These are phyloP conservation scores for Ophthalmolycus amberensis DNA, from an alignment of 2,113 vertebrate genomes.

Conservation along the genomic window DNA sequence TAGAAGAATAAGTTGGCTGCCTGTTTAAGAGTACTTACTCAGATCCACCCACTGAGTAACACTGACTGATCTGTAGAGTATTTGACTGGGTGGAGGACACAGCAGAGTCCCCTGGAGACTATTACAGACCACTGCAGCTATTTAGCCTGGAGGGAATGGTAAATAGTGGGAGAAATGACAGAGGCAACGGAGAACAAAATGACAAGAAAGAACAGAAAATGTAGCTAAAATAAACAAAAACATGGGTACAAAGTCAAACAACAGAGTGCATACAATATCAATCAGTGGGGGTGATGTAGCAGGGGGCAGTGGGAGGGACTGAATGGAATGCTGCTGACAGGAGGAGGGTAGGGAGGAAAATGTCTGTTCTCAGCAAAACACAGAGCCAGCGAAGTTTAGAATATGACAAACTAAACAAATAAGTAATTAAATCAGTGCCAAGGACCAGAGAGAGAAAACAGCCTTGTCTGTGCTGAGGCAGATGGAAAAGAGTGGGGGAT, in stretches of 20 bases:
- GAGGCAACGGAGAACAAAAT: constrained; percentile 18
- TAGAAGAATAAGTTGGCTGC: background rate
- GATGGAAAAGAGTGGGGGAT: constrained; percentile 57
- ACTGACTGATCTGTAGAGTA: constrained; percentile 55
- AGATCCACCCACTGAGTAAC: constrained; percentile 57
- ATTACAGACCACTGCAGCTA: constrained; percentile 67
- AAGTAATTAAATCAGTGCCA: constrained; percentile 76
- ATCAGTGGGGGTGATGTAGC: constrained; percentile 29
- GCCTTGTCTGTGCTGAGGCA: constrained; percentile 53
- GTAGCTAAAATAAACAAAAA: constrained; percentile 21
- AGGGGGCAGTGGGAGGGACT: constrained; percentile 40
- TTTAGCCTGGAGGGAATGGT: constrained; percentile 45
- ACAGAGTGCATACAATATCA: constrained; percentile 42
- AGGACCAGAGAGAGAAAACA: constrained; percentile 66
- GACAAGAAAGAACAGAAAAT: constrained; percentile 38
- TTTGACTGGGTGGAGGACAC: constrained; percentile 64
- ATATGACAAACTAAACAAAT: constrained; percentile 78
- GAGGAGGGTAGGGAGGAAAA: constrained; percentile 67
- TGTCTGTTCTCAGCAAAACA: constrained; percentile 67
- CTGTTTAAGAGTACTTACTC: constrained; percentile 30
- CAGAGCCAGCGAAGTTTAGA: constrained; percentile 64
- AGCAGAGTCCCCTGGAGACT: constrained; percentile 60
- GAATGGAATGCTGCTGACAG: constrained; percentile 70
- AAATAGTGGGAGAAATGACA: constrained; percentile 52
- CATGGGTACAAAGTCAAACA: constrained; percentile 28